Base-by-base conservation (phyloP, 2,888 invertebrate genomes). In the Latrodectus elegans region DNA sequence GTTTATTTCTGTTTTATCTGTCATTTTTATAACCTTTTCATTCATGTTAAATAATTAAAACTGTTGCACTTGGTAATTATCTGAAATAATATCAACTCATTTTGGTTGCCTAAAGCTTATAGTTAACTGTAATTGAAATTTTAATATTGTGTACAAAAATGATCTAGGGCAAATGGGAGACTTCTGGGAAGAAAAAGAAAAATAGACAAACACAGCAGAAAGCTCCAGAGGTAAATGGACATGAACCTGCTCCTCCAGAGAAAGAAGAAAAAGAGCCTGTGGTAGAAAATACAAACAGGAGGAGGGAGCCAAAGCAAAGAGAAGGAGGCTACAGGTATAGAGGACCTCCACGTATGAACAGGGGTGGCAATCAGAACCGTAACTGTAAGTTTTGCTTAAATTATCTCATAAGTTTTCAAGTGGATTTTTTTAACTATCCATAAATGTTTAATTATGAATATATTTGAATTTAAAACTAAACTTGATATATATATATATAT, bases 171-270 rank as follows among this genome's bases (percentile, higher is more conserved):
- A 96, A 96, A 92, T 97, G 97, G 96, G 96, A 96, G 91, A 96
- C 95, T 88, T 94, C 94, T 83, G 95, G 96, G 90, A 96, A 96
- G 93, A 97, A 97, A 94, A 96, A 96, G 94, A 97, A 96, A 93
- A 95, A 95, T 92, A 94, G 95, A 91, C 95, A 95, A 85, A 94
- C 94, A 90, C 84, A 81, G 26, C 81, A 88, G 64, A 87, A 85
- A 73, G 60, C 70, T 4, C 89, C 90, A 79, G 81, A 90, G 90
- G 86, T 89, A 76, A 88, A 89, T 68, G 89, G 88, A 8, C 79
- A 87, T 70, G 89, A 88, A 17, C 77, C 83, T 51, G 80, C 70
- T 73, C 81, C 86, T 51, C 74, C 22, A 67, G 79, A 88, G 52
- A 86, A 88, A 14, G 79, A 87, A 53, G 85, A 89, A 64, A 80